Evolutionary conservation across 1,140 invertebrate species (phyloP), one percentile per base, ranked within the genome.

Genomic region (Anoplolepis gracilipes): DNA sequence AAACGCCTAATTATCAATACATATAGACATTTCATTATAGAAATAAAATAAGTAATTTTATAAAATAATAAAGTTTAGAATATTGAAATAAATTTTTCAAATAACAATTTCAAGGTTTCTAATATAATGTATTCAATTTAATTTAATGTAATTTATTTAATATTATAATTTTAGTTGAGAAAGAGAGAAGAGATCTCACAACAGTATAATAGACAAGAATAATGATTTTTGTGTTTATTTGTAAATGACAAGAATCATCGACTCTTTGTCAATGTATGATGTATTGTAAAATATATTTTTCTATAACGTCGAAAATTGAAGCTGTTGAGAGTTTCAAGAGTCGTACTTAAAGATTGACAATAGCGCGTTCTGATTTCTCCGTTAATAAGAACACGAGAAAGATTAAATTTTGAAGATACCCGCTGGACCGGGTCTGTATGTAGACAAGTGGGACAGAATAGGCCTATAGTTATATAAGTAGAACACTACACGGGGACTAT

Each of bases 391-490:
- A 25, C 19, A 13, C 11, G 49, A 72, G 30, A n/a, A 28, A 49
- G 13, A 42, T 42, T n/a, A 36, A 36, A 82, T 82, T 82, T 82
- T 33, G 7, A 19, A 22, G 25, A 13, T 59, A 25, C 19, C 19
- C 7, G 6, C 36, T 78, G 42, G 61, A 78, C 62, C 42, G 19
- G 36, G 8, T 8, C 53, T 11, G 13, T 28, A 22, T 5, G 16
- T 49, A 49, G 4, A 49, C 57, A 72, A 82, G 67, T 72, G 8
- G 78, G 13, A 42, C 78, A 22, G 28, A 73, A 36, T 59, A n/a
- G 25, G 28, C 3, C 36, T 82, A 46, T 59, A 72, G 49, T 72
- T 70, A 49, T 6, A 49, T 46, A 82, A 82, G 53, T 82, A n/a
- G 78, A 46, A 59, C 78, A 10, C 25, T 72, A 25, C 53, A 57